A percentile compares a stretch with the other conserved stretches of the same genome.
Conservation (phyloP, 2,113 vertebrate genomes). For the Oostethus manadensis region DNA sequence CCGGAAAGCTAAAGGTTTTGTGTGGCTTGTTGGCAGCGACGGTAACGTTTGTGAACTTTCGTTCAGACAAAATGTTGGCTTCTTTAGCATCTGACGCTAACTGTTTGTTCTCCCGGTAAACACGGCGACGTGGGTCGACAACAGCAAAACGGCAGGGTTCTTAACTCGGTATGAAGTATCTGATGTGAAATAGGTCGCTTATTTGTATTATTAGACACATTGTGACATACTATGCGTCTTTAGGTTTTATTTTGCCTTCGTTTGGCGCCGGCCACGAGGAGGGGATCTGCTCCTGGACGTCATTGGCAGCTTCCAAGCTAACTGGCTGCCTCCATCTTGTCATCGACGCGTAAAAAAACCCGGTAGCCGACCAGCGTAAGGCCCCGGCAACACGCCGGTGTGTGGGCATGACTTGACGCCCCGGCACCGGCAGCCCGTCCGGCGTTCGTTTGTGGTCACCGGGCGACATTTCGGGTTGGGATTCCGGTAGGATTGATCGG, state of each 20-base stretch:
- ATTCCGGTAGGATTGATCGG: not conserved
- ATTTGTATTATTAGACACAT: not conserved
- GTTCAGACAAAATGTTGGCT: no score
- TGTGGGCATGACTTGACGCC: slow-evolving; percentile 21
- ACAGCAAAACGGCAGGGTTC: no score
- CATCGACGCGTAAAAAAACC: slow-evolving; percentile 68
- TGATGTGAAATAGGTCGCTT: no score
- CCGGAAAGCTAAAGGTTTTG: no score
- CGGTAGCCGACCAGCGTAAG: slow-evolving; percentile 63
- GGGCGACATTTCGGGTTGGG: not conserved
- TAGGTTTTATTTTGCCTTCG: not conserved
- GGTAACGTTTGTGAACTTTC: no score
- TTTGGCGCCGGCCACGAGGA: slow-evolving; percentile 44
- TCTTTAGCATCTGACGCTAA: no score
- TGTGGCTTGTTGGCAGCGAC: no score
- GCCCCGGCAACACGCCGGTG: slow-evolving; percentile 58
- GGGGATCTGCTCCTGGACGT: slow-evolving; percentile 42
- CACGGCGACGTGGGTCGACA: no score
- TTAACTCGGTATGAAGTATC: no score
- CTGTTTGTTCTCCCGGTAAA: no score
- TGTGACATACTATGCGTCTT: not conserved
- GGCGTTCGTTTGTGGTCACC: not conserved
- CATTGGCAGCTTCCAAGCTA: slow-evolving; percentile 63
- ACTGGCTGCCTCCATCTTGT: slow-evolving; percentile 74
- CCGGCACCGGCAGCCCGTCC: not conserved